Base-by-base conservation (phyloP, 2,113 vertebrate genomes). In the Tetrao urogallus region DNA sequence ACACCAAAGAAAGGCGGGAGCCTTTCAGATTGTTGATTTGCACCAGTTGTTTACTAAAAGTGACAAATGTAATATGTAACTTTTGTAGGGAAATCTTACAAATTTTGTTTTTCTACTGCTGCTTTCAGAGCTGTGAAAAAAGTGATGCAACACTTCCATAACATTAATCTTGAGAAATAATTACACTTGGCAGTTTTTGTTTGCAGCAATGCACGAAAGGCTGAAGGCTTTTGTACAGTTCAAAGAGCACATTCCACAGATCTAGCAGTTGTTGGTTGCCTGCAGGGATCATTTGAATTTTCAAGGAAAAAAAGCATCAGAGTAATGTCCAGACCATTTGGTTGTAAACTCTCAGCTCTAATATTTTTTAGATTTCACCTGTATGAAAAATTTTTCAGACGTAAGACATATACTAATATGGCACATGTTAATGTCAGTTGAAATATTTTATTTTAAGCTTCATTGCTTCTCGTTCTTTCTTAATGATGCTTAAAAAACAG, bases 201-300 rank as follows among this genome's bases (percentile, higher is more conserved):
- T 99, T 99, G 98, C 98, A 98, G 98, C 98, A 98, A 97, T 97
- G 97, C 98, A 97, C 96, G 94, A 96, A 98, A 97, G 97, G 97
- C 98, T 98, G 97, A 98, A 97, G 98, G 98, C 98, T 98, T 98
- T 98, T 98, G 98, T 98, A 98, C 98, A 99, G 98, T 99, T 99
- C 98, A 99, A 98, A 98, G 98, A 99, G 98, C 98, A 98, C 98
- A 98, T 99, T 99, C 98, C 98, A 98, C 91, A 97, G 95, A 98
- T 98, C 98, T 95, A 98, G 98, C 98, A 98, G 98, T 98, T 98
- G 98, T 97, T 71, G 94, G 96, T 98, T 98, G 98, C 98, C 99
- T 98, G 97, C 98, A 98, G 98, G 98, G 98, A 98, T 98, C 97
- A 97, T 98, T 98, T 98, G 98, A 98, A 98, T 98, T 98, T 97